Evolutionary conservation across 1,140 invertebrate genomes (phyloP).

Genomic region (Macrosteles quadrilineatus): DNA sequence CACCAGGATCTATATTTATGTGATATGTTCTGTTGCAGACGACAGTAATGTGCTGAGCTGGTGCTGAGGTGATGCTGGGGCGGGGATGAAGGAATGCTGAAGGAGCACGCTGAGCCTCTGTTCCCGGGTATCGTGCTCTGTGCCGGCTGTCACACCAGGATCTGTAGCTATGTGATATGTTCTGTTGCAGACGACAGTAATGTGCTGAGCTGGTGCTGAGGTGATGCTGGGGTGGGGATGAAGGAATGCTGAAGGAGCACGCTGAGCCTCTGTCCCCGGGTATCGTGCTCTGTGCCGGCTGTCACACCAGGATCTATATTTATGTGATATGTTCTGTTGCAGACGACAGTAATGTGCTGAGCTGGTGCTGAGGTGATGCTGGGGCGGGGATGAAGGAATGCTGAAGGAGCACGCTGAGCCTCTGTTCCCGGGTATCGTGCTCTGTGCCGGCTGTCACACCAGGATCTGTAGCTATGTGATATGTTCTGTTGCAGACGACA

Average conservation of each 20-base stretch:
- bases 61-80: too few species aligned
- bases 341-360: too few species aligned
- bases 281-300: conserved; percentile 57
- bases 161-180: conserved; percentile 41
- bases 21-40: too few species aligned
- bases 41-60: too few species aligned
- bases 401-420: conserved; percentile 12
- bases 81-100: conserved; percentile 16
- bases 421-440: not conserved
- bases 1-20: not conserved
- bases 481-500: too few species aligned
- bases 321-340: too few species aligned
- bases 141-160: conserved; percentile 59
- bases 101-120: conserved; percentile 13
- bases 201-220: too few species aligned
- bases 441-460: not conserved
- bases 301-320: conserved; percentile 55
- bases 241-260: conserved; percentile 21
- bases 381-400: conserved; percentile 2
- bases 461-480: not conserved
- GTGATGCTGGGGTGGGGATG: not conserved
- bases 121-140: conserved; percentile 48
- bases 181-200: too few species aligned
- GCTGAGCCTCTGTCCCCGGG: conserved; percentile 11
- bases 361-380: not conserved